Percentiles rank a stretch among this genome's conserved stretches.
Evolutionary conservation across 2,113 vertebrate species (phyloP).

Genomic region (Austrofundulus limnaeus): DNA sequence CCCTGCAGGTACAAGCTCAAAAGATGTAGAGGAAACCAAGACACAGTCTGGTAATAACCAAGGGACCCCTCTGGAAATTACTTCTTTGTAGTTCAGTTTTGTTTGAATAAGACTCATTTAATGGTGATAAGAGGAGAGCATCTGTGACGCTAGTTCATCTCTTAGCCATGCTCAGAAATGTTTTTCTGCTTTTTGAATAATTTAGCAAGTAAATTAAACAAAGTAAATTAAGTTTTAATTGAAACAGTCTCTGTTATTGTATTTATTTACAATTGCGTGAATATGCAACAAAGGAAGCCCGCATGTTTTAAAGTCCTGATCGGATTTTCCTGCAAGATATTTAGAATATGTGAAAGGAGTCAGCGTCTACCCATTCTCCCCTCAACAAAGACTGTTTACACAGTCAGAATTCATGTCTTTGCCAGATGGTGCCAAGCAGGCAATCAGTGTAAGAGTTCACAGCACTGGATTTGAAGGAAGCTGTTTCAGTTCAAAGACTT

Average conservation of each 20-base stretch:
- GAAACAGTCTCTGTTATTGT: conserved; percentile 33
- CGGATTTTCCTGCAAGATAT: conserved; percentile 46
- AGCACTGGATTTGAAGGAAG: neutral
- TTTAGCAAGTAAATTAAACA: conserved; percentile 8
- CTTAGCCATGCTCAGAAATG: conserved; percentile 16
- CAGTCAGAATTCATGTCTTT: conserved; percentile 42
- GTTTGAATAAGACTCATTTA: conserved; percentile 43
- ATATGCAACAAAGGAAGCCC: conserved; percentile 1
- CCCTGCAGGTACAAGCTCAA: conserved; percentile 34
- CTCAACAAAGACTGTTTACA: conserved; percentile 51
- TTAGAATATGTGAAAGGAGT: conserved; percentile 31
- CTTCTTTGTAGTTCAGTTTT: conserved; percentile 43
- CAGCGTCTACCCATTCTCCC: conserved; percentile 30
- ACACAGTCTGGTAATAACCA: conserved; percentile 29
- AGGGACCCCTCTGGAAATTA: conserved; percentile 30
- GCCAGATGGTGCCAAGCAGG: conserved; percentile 59
- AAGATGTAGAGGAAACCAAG: conserved; percentile 36
- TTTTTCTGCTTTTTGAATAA: conserved; percentile 7
- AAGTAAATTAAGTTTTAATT: conserved; percentile 22
- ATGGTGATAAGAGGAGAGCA: conserved; percentile 33
- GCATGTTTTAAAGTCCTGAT: conserved; percentile 46
- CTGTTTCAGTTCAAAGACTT: conserved; percentile 11
- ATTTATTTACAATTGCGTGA: conserved; percentile 26
- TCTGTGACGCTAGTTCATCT: conserved; percentile 32
- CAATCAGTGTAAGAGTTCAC: conserved; percentile 51